Evolutionary conservation across 2,797 vertebrate species (phyloP), one percentile per base, ranked within the genome.

Genomic region (Gadopsis marmoratus): DNA sequence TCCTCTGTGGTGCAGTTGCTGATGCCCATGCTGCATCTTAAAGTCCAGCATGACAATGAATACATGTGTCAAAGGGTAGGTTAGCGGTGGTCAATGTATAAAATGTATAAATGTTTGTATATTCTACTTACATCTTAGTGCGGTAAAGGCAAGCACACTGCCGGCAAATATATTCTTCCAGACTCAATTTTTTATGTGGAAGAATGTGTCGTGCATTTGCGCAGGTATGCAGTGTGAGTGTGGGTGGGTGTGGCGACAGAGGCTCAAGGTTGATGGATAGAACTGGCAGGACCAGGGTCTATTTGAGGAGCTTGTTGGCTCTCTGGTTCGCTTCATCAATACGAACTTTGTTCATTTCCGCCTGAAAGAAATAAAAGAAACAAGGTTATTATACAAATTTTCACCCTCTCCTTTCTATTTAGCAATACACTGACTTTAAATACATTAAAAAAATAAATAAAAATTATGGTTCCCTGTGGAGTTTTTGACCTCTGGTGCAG

Each of bases 241-340:
- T 83, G 84, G 64, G 1, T 71, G 67, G 13, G 54, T 56, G 82
- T 16, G 12, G 71, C 9, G 5, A 74, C 35, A 82, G 74, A 85
- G 83, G 80, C 79, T 83, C 60, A 47, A 59, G 68, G 80, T 79
- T 78, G 84, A 68, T 53, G 73, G 75, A 67, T 56, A 54, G 71
- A 61, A 72, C 10, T 53, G 84, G 71, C 67, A 66, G 84, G 48
- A 68, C 83, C 21, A 10, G 39, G 59, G 47, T 43, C 93, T 96
- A 99, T 86, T 97, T 94, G 89, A 98, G 95, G 85, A 99, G 97
- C 94, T 99, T 99, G 95, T 96, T 97, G 92, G 98, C 98, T 96
- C 95, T 96, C 81, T 92, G 60, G 91, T 98, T 99, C 17, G 97
- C 98, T 71, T 95, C 95, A 14, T 97, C 96, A 80, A 99, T 97